Conservation (phyloP, 2,113 vertebrate species). For the Lasiurus borealis region DNA sequence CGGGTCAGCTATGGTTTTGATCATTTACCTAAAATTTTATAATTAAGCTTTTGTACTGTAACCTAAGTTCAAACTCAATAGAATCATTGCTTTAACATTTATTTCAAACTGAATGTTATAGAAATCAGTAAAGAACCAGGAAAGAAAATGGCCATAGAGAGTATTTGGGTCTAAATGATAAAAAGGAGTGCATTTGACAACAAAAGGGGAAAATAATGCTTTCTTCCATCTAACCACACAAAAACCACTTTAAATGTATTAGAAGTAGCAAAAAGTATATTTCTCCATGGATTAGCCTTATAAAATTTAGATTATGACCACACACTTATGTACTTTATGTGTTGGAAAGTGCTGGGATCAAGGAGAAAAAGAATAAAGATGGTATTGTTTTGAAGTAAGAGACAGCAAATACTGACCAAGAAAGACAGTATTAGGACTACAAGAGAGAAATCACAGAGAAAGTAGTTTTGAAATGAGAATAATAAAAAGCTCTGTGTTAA, state of each 20-base stretch:
- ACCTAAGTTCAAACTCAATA: neutral
- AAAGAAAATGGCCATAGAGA: neutral
- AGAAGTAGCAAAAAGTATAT: neutral
- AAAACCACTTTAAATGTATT: neutral
- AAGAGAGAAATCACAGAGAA: neutral
- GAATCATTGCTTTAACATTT: constrained; percentile 3
- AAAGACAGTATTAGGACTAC: neutral
- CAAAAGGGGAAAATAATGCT: neutral
- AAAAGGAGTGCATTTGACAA: neutral
- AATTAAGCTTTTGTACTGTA: neutral
- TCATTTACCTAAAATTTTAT: constrained; percentile 21
- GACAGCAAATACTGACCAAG: neutral
- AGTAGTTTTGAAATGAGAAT: constrained; percentile 6
- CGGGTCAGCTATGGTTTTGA: neutral
- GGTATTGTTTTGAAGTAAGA: neutral
- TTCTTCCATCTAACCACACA: neutral
- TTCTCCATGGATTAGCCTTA: neutral
- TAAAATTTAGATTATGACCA: constrained; percentile 28
- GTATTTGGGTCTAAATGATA: neutral
- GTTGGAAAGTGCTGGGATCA: neutral
- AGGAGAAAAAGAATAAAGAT: neutral
- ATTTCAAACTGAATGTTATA: constrained; percentile 3
- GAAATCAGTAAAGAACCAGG: neutral
- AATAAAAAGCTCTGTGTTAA: neutral
- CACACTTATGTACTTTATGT: neutral